Percentiles rank a stretch among this genome's conserved stretches.
Evolutionary conservation across 2,888 invertebrate genomes (phyloP).

Genomic region (Altica lythri): DNA sequence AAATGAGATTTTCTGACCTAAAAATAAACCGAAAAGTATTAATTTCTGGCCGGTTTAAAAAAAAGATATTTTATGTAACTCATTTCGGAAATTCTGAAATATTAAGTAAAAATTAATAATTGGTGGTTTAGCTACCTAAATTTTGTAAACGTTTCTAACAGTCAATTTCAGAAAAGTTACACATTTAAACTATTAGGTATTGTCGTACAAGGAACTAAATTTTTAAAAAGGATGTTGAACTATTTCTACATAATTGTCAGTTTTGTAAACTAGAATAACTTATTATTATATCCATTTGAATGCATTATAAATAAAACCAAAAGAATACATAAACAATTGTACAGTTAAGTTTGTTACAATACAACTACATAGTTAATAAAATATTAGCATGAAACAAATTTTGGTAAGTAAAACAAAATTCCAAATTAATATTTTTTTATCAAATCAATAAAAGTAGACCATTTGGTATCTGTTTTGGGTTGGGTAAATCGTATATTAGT

Average conservation of each 20-base stretch:
- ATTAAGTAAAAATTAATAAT: constrained; percentile 10
- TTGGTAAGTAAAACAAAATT: constrained; percentile 21
- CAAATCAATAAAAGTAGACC: background rate
- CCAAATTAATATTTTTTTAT: background rate
- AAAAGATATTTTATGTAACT: background rate
- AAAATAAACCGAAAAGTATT: no score
- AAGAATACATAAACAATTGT: no score
- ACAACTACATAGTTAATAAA: no score
- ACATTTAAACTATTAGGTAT: constrained; percentile 9
- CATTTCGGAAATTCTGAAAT: no score
- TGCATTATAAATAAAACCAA: constrained; percentile 26
- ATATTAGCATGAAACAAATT: constrained; percentile 24
- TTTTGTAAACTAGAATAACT: constrained; percentile 22
- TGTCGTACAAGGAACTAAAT: constrained; percentile 23
- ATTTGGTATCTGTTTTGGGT: no score
- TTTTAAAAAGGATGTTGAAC: constrained; percentile 14
- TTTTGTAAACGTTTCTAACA: constrained; percentile 19
- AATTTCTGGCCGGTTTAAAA: no score
- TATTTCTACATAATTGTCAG: constrained; percentile 20
- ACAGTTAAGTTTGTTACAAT: no score
- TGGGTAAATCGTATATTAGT: no score
- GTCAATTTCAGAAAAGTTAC: constrained; percentile 13
- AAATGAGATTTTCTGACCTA: no score
- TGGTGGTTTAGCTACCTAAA: constrained; percentile 1
- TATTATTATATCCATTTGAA: constrained; percentile 21